A percentile compares a stretch with the other conserved stretches of the same genome.
Conservation (phyloP, 2,113 vertebrate genomes). For the Tachysurus vachellii region DNA sequence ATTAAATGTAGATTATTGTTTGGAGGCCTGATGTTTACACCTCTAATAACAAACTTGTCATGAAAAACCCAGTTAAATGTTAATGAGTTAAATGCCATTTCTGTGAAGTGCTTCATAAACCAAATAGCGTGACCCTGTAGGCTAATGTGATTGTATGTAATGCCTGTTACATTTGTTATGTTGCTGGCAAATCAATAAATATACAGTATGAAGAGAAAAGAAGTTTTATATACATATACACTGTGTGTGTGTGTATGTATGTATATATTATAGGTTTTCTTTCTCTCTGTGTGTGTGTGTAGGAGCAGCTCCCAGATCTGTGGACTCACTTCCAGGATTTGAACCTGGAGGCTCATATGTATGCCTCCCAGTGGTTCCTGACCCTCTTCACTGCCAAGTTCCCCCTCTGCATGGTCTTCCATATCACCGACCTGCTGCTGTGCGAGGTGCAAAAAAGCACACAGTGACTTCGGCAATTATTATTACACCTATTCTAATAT, state of each 20-base stretch:
- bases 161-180: too few relatives aligned
- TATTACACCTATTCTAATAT: too few relatives aligned
- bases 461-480: background rate
- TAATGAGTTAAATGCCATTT: background rate
- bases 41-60: background rate
- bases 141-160: background rate
- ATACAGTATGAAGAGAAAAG: background rate
- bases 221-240: too few relatives aligned
- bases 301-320: slow-evolving; percentile 94
- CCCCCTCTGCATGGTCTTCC: slow-evolving; percentile 99
- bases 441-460: slow-evolving; percentile 80
- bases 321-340: slow-evolving; percentile 87
- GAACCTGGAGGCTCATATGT: slow-evolving; percentile 97
- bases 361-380: slow-evolving; percentile 98
- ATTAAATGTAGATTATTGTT: background rate
- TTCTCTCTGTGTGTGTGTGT: slow-evolving; percentile 40
- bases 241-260: background rate
- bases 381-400: slow-evolving; percentile 99
- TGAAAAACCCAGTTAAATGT: background rate
- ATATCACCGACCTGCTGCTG: slow-evolving; percentile 98
- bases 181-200: too few relatives aligned
- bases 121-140: background rate
- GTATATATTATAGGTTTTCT: too few relatives aligned
- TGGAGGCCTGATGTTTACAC: background rate
- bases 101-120: background rate